These are phyloP conservation scores for Hippopotamyrus pictus DNA, from an alignment of 2,797 vertebrate genomes.

Conservation along the genomic window DNA sequence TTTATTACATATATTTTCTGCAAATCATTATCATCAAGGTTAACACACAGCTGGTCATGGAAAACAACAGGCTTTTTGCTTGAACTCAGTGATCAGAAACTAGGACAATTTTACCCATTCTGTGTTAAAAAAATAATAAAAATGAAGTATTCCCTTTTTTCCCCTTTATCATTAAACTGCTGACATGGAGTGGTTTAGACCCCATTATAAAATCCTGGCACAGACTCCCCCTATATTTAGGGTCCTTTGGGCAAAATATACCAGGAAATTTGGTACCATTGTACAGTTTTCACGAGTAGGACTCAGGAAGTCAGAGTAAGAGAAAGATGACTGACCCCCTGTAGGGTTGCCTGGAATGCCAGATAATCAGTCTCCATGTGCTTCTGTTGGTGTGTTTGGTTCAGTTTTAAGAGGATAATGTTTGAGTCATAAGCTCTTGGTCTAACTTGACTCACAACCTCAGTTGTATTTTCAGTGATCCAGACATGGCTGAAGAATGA, in stretches of 20 bases:
- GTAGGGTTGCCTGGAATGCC: neutral
- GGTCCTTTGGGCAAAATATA: constrained; percentile 4
- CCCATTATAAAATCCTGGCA: neutral
- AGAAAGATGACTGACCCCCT: neutral
- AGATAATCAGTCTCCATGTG: neutral
- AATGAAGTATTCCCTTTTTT: neutral
- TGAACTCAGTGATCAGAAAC: neutral
- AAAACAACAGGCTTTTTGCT: constrained; percentile 2
- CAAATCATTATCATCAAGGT: neutral
- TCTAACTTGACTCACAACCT: neutral
- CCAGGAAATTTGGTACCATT: neutral
- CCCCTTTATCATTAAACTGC: neutral
- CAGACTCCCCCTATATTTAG: neutral
- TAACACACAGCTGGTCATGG: neutral
- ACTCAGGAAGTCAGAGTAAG: neutral
- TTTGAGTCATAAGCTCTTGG: neutral
- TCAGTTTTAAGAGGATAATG: neutral
- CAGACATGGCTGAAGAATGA: neutral
- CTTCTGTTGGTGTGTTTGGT: neutral
- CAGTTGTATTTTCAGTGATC: neutral
- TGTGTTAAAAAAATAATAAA: neutral
- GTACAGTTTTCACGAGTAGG: neutral
- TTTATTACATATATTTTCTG: constrained; percentile 15
- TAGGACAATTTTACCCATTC: neutral
- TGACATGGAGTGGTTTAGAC: neutral